phyloP scores from a whole-genome alignment of 2,113 vertebrate genomes.

The cat (Felis catus) region DNA sequence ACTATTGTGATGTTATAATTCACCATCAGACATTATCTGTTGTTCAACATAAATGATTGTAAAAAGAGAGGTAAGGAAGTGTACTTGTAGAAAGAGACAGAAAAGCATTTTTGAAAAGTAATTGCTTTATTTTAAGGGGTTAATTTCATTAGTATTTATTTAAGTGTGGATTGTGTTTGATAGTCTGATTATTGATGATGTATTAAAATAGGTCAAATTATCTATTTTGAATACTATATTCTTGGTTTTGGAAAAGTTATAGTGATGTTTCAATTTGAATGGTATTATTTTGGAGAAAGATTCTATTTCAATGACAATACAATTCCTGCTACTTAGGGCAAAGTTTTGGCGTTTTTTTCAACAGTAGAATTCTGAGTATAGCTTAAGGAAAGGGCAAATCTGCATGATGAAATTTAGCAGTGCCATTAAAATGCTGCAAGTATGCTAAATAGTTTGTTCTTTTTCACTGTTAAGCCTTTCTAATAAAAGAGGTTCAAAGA shows the following conservation, averaged over 20 bases:
- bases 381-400: slow-evolving; percentile 53
- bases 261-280: neutral
- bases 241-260: slow-evolving; percentile 16
- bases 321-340: neutral
- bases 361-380: neutral
- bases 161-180: neutral
- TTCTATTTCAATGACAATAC: neutral
- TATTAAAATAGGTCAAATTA: neutral
- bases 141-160: slow-evolving; percentile 28
- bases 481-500: slow-evolving; percentile 18
- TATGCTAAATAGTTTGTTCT: slow-evolving; percentile 10
- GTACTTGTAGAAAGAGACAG: neutral
- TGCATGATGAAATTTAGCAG: slow-evolving; percentile 23
- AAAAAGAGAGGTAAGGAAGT: neutral
- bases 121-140: neutral
- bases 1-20: neutral
- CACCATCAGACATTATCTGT: neutral
- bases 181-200: neutral
- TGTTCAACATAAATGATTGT: neutral
- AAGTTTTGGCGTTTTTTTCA: slow-evolving; percentile 44
- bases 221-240: neutral
- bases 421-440: slow-evolving; percentile 9
- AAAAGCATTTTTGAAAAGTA: neutral
- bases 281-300: slow-evolving; percentile 24
- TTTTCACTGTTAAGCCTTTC: slow-evolving; percentile 31